A percentile compares a stretch with the other conserved stretches of the same genome.
phyloP scores from a whole-genome alignment of 2,113 vertebrate species.

The Suricata suricatta region DNA sequence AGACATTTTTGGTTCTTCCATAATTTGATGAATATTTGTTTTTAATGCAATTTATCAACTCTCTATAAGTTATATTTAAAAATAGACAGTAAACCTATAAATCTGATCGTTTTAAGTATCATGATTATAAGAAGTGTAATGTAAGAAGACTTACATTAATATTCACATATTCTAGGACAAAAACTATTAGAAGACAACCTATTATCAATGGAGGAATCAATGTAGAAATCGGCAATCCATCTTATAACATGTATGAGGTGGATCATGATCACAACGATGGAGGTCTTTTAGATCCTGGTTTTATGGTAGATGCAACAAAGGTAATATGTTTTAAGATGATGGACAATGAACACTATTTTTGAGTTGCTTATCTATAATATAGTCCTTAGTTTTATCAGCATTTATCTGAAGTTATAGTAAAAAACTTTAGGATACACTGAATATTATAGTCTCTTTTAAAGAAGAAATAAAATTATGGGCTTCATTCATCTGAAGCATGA shows the following conservation, averaged over 20 bases:
- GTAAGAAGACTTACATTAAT: background rate
- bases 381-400: background rate
- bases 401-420: background rate
- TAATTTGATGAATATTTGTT: background rate
- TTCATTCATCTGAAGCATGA: background rate
- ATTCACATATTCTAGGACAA: slow-evolving; percentile 87
- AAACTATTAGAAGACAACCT: slow-evolving; percentile 96
- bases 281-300: slow-evolving; percentile 93
- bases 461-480: background rate
- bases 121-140: background rate
- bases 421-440: background rate
- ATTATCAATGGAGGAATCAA: slow-evolving; percentile 98
- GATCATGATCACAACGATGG: slow-evolving; percentile 96
- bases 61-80: background rate
- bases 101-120: background rate
- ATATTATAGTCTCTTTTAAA: background rate
- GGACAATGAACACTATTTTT: background rate
- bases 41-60: background rate
- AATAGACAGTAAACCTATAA: background rate
- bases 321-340: slow-evolving; percentile 81
- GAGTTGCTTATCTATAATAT: background rate
- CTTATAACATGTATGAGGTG: slow-evolving; percentile 99
- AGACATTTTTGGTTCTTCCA: background rate
- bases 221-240: slow-evolving; percentile 98
- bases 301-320: slow-evolving; percentile 96